phyloP scores from a whole-genome alignment of 2,888 invertebrate species.

The Odontomyia ornata region DNA sequence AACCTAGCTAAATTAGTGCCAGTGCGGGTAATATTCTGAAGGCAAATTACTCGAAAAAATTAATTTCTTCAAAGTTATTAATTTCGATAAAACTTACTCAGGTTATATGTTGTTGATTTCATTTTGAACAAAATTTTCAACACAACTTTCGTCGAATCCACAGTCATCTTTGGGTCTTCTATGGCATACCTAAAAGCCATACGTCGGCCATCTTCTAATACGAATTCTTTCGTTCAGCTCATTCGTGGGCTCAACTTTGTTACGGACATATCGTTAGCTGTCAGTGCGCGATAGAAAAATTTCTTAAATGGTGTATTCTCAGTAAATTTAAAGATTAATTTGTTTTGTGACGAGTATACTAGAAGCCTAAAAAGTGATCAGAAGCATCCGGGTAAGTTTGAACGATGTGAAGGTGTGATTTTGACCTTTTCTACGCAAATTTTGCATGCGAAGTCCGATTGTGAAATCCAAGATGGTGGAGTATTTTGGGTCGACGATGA shows the following conservation, averaged over 20 bases:
- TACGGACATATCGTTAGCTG: conserved; percentile 22
- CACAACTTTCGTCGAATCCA: background rate
- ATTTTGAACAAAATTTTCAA: no score
- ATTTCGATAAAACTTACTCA: no score
- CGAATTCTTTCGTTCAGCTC: conserved; percentile 19
- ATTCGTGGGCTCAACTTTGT: conserved; percentile 11
- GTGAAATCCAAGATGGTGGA: conserved; percentile 35
- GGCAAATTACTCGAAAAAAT: no score
- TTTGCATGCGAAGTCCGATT: background rate
- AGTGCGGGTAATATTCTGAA: no score
- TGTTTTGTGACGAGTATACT: conserved; percentile 43
- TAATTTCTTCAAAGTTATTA: no score
- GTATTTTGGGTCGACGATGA: background rate
- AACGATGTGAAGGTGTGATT: conserved; percentile 4
- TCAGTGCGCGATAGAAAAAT: conserved; percentile 40
- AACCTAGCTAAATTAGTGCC: no score
- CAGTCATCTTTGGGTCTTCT: background rate
- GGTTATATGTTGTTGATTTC: no score
- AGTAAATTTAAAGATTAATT: conserved; percentile 44
- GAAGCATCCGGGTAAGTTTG: conserved; percentile 52
- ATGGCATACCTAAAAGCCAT: background rate
- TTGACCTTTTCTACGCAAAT: background rate
- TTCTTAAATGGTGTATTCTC: conserved; percentile 43
- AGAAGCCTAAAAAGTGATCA: conserved; percentile 39
- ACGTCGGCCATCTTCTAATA: background rate